Evolutionary conservation across 1,140 invertebrate species (phyloP).

Genomic region (Hyles euphorbiae): DNA sequence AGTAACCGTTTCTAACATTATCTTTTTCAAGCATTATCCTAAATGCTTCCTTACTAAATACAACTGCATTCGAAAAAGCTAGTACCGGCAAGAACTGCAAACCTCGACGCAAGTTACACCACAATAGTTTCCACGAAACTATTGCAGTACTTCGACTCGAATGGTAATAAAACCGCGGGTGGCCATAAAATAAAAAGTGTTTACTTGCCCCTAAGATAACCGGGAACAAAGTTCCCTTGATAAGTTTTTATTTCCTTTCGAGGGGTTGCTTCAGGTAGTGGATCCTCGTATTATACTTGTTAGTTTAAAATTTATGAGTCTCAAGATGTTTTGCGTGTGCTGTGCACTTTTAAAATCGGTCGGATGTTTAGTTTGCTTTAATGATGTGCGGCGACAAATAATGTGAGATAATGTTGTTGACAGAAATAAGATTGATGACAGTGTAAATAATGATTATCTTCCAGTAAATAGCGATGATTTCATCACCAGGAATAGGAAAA

Average conservation of each 20-base stretch:
- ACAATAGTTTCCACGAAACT: not conserved
- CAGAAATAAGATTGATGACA: slow-evolving; percentile 5
- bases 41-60: too few relatives aligned
- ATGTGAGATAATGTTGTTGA: slow-evolving; percentile 5
- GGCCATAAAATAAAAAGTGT: slow-evolving; percentile 69
- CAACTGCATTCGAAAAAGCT: too few relatives aligned
- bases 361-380: not conserved
- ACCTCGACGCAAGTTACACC: not conserved
- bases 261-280: slow-evolving; percentile 23
- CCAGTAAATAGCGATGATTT: too few relatives aligned
- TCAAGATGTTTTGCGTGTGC: not conserved
- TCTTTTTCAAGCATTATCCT: too few relatives aligned
- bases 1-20: not conserved
- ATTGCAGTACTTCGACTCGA: not conserved
- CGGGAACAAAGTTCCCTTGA: slow-evolving; percentile 57
- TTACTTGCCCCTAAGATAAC: slow-evolving; percentile 63
- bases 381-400: not conserved
- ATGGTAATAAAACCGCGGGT: slow-evolving; percentile 38
- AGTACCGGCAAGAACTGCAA: not conserved
- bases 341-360: slow-evolving; percentile 1
- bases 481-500: not conserved
- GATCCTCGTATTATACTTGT: not conserved
- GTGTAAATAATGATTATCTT: slow-evolving; percentile 6
- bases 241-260: slow-evolving; percentile 65
- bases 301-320: slow-evolving; percentile 4